Conservation (phyloP, 2,888 invertebrate genomes). For the Mesochorus sp. region DNA sequence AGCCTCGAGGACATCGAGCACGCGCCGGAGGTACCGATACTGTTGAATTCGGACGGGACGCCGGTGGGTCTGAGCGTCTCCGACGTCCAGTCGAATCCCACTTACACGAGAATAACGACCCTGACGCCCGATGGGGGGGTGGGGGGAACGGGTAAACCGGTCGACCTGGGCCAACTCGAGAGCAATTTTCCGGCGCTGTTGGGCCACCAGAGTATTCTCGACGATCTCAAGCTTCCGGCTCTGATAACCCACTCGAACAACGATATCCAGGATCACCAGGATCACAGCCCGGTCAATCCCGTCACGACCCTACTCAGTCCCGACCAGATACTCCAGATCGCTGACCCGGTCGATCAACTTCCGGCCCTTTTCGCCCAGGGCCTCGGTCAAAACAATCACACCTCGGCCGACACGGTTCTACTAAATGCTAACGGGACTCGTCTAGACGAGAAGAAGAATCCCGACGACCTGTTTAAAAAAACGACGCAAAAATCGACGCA, state of each 20-base stretch:
- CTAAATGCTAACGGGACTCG: slow-evolving; percentile 81
- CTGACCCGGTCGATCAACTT: slow-evolving; percentile 80
- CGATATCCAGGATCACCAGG: slow-evolving; percentile 69
- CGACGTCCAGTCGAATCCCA: slow-evolving; percentile 32
- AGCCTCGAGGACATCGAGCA: slow-evolving; percentile 77
- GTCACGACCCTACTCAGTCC: slow-evolving; percentile 77
- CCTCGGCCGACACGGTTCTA: slow-evolving; percentile 80
- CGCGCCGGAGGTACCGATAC: slow-evolving; percentile 78
- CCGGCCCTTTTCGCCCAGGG: slow-evolving; percentile 79
- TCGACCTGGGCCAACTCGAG: slow-evolving; percentile 69
- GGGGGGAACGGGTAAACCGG: slow-evolving; percentile 69
- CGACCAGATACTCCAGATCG: slow-evolving; percentile 79
- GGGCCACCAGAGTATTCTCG: slow-evolving; percentile 75
- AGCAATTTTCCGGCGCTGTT: slow-evolving; percentile 72
- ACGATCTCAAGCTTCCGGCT: slow-evolving; percentile 75
- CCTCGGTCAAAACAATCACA: slow-evolving; percentile 72
- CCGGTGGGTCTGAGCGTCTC: slow-evolving; percentile 70
- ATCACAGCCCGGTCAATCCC: slow-evolving; percentile 67
- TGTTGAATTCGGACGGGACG: slow-evolving; percentile 77
- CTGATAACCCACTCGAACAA: slow-evolving; percentile 75
- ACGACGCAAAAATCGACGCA: slow-evolving; percentile 62
- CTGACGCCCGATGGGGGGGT: slow-evolving; percentile 73
- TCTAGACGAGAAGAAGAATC: slow-evolving; percentile 78
- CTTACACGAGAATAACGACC: slow-evolving; percentile 72
- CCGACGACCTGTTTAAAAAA: slow-evolving; percentile 81